These are phyloP conservation scores for Garrulus glandarius DNA, from an alignment of 2,797 vertebrate species.

Conservation along the genomic window DNA sequence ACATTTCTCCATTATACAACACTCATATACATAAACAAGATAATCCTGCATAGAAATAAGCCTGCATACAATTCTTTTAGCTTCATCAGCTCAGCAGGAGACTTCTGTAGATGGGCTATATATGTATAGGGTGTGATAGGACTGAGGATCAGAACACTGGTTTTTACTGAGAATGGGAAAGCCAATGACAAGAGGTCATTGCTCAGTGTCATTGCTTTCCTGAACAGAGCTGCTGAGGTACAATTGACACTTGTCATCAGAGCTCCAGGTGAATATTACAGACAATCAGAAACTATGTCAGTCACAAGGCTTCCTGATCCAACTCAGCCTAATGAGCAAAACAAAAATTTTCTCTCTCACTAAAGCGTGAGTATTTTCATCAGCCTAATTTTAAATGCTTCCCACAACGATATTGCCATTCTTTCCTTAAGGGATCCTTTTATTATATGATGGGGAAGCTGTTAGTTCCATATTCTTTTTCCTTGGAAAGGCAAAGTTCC, in stretches of 20 bases:
- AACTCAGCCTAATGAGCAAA: neutral
- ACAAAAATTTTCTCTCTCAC: neutral
- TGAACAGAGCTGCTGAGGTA: neutral
- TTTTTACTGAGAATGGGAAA: neutral
- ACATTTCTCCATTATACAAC: slow-evolving; percentile 18
- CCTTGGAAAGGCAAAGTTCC: neutral
- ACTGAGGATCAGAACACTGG: neutral
- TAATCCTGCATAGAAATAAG: neutral
- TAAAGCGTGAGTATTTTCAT: neutral
- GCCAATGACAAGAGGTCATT: neutral
- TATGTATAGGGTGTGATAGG: neutral
- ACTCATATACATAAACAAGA: neutral
- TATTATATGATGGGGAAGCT: neutral
- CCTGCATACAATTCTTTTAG: neutral
- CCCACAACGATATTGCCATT: neutral
- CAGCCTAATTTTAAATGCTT: neutral
- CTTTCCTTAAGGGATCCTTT: neutral
- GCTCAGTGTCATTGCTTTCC: neutral
- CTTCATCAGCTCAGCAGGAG: neutral
- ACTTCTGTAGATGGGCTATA: neutral
- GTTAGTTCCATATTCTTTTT: neutral
- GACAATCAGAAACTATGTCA: neutral
- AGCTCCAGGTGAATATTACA: neutral
- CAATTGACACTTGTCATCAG: neutral
- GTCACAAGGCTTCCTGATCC: neutral